Conservation (phyloP, 2,888 invertebrate genomes). For the Thysanoteuthis rhombus region DNA sequence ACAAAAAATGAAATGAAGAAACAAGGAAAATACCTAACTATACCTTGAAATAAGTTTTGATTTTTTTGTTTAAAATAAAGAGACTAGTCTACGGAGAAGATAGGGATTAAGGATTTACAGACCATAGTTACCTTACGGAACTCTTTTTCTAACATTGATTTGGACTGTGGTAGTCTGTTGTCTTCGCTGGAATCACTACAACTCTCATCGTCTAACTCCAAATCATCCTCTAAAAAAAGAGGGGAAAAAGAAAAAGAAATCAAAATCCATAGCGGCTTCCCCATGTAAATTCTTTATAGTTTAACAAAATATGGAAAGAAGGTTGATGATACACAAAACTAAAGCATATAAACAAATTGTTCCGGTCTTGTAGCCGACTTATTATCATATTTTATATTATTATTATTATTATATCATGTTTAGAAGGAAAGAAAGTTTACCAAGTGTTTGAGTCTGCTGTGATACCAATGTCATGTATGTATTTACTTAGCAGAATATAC, state of each 20-base stretch:
- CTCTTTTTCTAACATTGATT: slow-evolving; percentile 42
- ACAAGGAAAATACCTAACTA: not conserved
- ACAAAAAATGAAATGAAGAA: not conserved
- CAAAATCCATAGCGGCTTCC: not conserved
- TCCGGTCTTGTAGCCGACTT: too few relatives aligned
- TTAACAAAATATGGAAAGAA: not conserved
- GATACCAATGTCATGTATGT: too few relatives aligned
- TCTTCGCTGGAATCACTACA: slow-evolving; percentile 30
- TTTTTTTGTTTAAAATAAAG: not conserved
- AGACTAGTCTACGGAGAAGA: slow-evolving; percentile 12
- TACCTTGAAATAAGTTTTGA: not conserved
- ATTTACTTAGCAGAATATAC: too few relatives aligned
- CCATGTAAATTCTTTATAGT: not conserved
- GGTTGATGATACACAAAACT: too few relatives aligned
- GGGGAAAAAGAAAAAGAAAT: not conserved
- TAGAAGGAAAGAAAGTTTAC: too few relatives aligned
- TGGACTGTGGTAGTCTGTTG: slow-evolving; percentile 38
- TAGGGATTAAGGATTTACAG: not conserved
- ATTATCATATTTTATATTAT: too few relatives aligned
- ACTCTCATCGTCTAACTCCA: slow-evolving; percentile 33
- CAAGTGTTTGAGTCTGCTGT: too few relatives aligned
- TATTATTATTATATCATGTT: too few relatives aligned
- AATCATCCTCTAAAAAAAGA: slow-evolving; percentile 18
- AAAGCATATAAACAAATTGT: too few relatives aligned
- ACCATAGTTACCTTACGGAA: slow-evolving; percentile 29